Base-by-base conservation (phyloP, 1,140 invertebrate species). In the Metopolophium dirhodum region DNA sequence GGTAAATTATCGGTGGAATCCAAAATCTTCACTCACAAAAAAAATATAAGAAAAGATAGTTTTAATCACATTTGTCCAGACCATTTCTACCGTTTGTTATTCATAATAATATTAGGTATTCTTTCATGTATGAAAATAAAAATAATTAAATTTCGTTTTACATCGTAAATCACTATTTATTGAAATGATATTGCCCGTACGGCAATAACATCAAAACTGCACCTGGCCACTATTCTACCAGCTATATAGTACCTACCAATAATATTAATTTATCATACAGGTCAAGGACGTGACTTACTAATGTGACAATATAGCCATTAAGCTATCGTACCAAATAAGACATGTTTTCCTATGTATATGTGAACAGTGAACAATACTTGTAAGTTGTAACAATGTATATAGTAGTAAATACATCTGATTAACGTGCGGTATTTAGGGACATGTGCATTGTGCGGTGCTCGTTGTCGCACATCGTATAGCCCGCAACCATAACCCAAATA, bases 241-340 rank as follows among this genome's bases (percentile, higher is more conserved):
- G 41, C 41, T 41, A 37, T 37, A 37, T 37, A 9, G 61, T 77
- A n/a, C 61, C 30, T n/a, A 68, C 30, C 61, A n/a, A 77, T 77
- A 77, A n/a, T 18, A 77, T 77, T n/a, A 77, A 77, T 77, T 77
- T 77, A 77, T 77, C 30, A 77, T 77, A 77, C 61, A 77, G 61
- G 61, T 77, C 61, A 77, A 77, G 61, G 61, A 77, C 61, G 14
- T 14, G n/a, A 35, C 61, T n/a, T 7, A 6, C 4, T 77, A n/a
- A 14, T 77, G 61, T 77, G 61, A 77, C n/a, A 77, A 77, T 77
- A 18, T 77, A 77, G 14, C 61, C 30, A 77, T 77, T 77, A n/a
- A 35, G 30, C 61, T 30, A 77, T 77, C 61, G 14, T 6, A 35
- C 61, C 61, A 77, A 77, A 77, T 77, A 77, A 77, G 61, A 77